Conservation (phyloP, 1,140 invertebrate species). For the Orchestia grillus region DNA sequence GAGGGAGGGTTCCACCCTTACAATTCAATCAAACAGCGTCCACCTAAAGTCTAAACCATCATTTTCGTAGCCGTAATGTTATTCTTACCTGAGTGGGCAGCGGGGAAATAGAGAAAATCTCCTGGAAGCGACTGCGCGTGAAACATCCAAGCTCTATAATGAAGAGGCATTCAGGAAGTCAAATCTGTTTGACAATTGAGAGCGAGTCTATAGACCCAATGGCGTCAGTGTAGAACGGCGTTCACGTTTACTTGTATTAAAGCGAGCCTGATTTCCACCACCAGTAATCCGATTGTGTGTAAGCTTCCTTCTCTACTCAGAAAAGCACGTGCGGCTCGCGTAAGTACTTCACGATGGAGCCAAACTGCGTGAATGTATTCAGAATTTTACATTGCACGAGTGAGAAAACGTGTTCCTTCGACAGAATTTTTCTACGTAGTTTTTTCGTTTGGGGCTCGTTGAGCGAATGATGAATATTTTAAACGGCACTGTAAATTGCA, state of each 20-base stretch:
- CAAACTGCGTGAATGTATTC: background rate
- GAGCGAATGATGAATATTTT: background rate
- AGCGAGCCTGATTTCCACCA: background rate
- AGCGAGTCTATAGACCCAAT: background rate
- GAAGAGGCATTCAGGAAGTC: constrained; percentile 45
- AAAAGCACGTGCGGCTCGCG: background rate
- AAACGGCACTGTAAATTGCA: background rate
- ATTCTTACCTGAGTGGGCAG: background rate
- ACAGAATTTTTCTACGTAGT: background rate
- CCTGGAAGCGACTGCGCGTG: constrained; percentile 37
- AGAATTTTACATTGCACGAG: background rate
- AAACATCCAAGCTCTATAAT: constrained; percentile 31
- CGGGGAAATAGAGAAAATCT: background rate
- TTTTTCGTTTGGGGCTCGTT: background rate
- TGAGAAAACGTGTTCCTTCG: background rate
- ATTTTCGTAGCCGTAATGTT: background rate
- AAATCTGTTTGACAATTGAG: constrained; percentile 54
- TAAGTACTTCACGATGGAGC: background rate
- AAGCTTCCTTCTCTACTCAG: background rate
- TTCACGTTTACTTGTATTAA: background rate
- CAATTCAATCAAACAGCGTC: constrained; percentile 25
- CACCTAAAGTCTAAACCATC: background rate
- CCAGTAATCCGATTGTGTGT: background rate
- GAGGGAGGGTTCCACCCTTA: background rate
- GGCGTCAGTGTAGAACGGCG: background rate